These are phyloP conservation scores for Oxyura jamaicensis DNA, from an alignment of 2,113 vertebrate species.

Conservation along the genomic window DNA sequence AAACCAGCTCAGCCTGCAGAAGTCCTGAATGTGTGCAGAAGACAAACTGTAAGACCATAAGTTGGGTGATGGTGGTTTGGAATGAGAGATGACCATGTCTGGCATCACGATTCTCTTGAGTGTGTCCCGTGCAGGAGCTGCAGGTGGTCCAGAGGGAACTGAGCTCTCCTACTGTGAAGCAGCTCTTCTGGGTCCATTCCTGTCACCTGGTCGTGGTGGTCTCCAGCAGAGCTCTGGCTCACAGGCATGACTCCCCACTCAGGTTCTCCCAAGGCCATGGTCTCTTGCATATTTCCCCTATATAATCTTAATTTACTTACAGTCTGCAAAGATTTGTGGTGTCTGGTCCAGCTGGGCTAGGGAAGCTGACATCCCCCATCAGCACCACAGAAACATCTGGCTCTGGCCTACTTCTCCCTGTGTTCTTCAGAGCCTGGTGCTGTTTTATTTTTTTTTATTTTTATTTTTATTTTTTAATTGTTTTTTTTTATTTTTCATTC, in stretches of 20 bases:
- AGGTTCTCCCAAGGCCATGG: neutral
- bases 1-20: neutral
- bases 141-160: too few species aligned
- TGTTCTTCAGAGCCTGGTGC: neutral
- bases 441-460: neutral
- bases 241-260: neutral
- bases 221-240: neutral
- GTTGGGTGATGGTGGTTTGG: neutral
- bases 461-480: neutral
- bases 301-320: neutral
- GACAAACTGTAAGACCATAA: neutral
- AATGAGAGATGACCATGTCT: neutral
- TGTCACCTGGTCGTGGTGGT: neutral
- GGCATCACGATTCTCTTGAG: neutral
- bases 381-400: neutral
- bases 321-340: neutral
- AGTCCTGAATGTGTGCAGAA: neutral
- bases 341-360: neutral
- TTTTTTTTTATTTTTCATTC: neutral
- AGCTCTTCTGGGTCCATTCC: neutral
- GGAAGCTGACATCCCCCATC: neutral
- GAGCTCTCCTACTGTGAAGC: rapidly evolving
- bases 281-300: neutral
- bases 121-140: neutral
- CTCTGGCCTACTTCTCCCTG: neutral